phyloP scores from a whole-genome alignment of 2,888 invertebrate genomes.

The Leistus spinibarbis region DNA sequence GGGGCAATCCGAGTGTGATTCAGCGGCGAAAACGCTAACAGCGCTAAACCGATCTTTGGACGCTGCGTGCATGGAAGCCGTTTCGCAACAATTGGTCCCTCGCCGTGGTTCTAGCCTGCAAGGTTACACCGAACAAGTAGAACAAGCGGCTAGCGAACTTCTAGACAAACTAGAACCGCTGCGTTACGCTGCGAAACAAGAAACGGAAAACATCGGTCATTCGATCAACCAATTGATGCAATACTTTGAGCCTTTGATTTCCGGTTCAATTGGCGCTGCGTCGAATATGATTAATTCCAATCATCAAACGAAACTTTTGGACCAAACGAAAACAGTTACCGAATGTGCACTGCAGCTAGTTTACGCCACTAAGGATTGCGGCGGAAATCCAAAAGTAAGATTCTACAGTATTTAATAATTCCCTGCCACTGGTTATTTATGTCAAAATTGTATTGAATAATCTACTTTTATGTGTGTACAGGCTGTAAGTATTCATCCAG shows the following conservation, averaged over 20 bases:
- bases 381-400: slow-evolving; percentile 86
- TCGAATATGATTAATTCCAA: slow-evolving; percentile 87
- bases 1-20: slow-evolving; percentile 92
- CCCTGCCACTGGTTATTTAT: neutral
- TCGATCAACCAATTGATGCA: slow-evolving; percentile 75
- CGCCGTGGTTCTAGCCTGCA: slow-evolving; percentile 56
- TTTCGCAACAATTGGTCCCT: slow-evolving; percentile 57
- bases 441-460: too few relatives aligned
- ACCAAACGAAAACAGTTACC: slow-evolving; percentile 92
- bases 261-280: slow-evolving; percentile 83
- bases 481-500: slow-evolving; percentile 79
- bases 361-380: slow-evolving; percentile 84
- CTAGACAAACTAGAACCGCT: slow-evolving; percentile 86
- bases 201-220: slow-evolving; percentile 94
- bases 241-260: slow-evolving; percentile 86
- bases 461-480: slow-evolving; percentile 50
- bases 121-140: slow-evolving; percentile 59
- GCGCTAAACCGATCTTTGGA: slow-evolving; percentile 82
- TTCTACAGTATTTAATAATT: too few relatives aligned
- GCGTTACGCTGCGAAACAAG: slow-evolving; percentile 81
- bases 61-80: slow-evolving; percentile 84
- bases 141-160: slow-evolving; percentile 76
- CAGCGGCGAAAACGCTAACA: slow-evolving; percentile 78
- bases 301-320: slow-evolving; percentile 84
- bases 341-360: slow-evolving; percentile 90